A percentile compares a stretch with the other conserved stretches of the same genome.
These are phyloP conservation scores for Petromus typicus DNA, from an alignment of 2,113 vertebrate genomes.

Conservation along the genomic window DNA sequence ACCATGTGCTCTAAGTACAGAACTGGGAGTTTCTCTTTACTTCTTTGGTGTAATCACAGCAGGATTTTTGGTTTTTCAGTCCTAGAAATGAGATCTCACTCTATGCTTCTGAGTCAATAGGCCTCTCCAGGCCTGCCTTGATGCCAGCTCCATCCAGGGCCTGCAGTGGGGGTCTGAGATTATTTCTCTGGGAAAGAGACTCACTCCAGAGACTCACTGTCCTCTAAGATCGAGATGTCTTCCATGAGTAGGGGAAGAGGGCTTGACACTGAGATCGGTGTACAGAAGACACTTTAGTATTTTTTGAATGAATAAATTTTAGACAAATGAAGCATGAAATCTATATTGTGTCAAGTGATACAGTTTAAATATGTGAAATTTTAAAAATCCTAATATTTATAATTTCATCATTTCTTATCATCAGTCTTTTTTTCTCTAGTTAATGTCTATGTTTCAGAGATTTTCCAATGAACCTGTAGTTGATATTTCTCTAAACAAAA, in stretches of 20 bases:
- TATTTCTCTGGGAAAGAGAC: not conserved
- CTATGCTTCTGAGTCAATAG: not conserved
- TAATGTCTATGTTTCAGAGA: not conserved
- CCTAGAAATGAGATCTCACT: not conserved
- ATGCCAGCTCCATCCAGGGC: not conserved
- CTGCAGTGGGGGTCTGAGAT: not conserved
- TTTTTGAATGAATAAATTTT: not conserved
- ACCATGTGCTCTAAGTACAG: not conserved
- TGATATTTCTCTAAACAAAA: conserved; percentile 4
- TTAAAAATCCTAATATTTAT: not conserved
- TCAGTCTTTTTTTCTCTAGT: not conserved
- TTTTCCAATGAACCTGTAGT: not conserved
- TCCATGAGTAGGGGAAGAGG: not conserved
- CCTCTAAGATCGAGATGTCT: not conserved
- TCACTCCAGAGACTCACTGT: not conserved
- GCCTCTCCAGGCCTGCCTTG: not conserved
- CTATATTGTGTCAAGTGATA: not conserved
- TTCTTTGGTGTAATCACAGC: not conserved
- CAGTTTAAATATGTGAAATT: not conserved
- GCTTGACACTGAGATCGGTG: not conserved
- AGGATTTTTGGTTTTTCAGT: not conserved
- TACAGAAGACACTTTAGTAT: not conserved
- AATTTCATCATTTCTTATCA: not conserved
- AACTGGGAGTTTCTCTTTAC: not conserved
- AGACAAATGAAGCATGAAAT: not conserved